Evolutionary conservation across 2,113 vertebrate species (phyloP).

Genomic region (Vireo altiloquus): DNA sequence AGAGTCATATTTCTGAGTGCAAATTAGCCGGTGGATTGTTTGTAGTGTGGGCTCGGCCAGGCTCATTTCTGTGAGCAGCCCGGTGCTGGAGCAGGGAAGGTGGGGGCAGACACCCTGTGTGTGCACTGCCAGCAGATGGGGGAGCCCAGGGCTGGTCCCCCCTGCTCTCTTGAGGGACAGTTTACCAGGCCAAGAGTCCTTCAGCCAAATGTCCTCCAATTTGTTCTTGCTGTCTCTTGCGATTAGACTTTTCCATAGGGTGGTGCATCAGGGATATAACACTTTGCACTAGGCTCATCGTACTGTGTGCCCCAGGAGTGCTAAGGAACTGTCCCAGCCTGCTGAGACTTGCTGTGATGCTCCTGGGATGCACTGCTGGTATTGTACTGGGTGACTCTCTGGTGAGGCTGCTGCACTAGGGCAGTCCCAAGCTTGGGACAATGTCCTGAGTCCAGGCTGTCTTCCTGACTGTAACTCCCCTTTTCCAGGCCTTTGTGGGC

Average conservation of each 20-base stretch:
- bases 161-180: neutral
- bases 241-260: neutral
- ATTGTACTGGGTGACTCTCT: neutral
- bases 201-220: neutral
- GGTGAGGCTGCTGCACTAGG: neutral
- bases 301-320: neutral
- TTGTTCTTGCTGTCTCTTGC: neutral
- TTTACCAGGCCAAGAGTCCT: neutral
- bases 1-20: constrained; percentile 64
- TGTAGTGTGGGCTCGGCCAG: neutral
- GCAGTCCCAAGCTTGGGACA: neutral
- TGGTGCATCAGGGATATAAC: neutral
- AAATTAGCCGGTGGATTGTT: constrained; percentile 37
- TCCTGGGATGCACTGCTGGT: neutral
- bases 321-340: neutral
- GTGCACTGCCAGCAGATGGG: neutral
- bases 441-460: neutral
- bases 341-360: neutral
- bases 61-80: constrained; percentile 5
- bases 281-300: fast-evolving
- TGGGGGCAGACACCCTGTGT: neutral
- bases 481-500: neutral
- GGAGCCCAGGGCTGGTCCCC: neutral
- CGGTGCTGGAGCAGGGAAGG: neutral
- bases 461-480: neutral